Base-by-base conservation (phyloP, 2,888 invertebrate species). In the Eristalinus sepulchralis region DNA sequence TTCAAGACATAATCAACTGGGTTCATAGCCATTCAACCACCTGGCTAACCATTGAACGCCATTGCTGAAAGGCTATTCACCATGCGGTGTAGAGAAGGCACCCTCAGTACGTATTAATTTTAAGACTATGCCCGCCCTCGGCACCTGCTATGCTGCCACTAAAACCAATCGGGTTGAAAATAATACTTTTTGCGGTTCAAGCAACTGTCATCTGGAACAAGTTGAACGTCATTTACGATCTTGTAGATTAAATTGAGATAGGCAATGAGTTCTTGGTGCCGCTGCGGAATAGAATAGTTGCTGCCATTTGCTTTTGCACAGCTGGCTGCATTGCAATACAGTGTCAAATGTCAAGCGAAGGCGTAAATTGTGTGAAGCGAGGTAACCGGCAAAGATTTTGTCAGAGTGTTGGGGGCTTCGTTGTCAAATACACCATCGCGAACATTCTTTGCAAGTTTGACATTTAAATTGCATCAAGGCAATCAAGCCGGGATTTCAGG, bases 51-150 rank as follows among this genome's bases (percentile, higher is more conserved):
- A 36, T 20, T 3, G 11, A 55, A 17, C 20, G 53, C 67, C 73
- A 57, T 57, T 73, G 34, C 60, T 62, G 55, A 80, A 47, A 82
- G 82, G 76, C 76, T 64, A 71, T 66, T 76, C 70, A 70, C 82
- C 82, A 82, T 60, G 33, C 47, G 34, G 11, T 0, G 24, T 27
- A 53, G 10, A 27, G 27, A 39, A 55, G 55, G 22, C 20, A 17
- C 20, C 39, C 13, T 39, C 39, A 1, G n/a, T 17, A n/a, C 4
- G 17, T 34, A 34, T 34, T 34, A 34, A 34, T 34, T 34, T 34
- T 8, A 34, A 34, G 6, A 34, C 34, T 34, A 10, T 34, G 34
- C 13, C n/a, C n/a, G n/a, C n/a, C 39, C 1, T 47, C 47, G 11
- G 47, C 47, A 47, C 47, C 47, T 17, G 47, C 9, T 17, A 6